Percentiles rank a stretch among this genome's conserved stretches.
Evolutionary conservation across 2,888 invertebrate genomes (phyloP).

Genomic region (Lasius platythorax): DNA sequence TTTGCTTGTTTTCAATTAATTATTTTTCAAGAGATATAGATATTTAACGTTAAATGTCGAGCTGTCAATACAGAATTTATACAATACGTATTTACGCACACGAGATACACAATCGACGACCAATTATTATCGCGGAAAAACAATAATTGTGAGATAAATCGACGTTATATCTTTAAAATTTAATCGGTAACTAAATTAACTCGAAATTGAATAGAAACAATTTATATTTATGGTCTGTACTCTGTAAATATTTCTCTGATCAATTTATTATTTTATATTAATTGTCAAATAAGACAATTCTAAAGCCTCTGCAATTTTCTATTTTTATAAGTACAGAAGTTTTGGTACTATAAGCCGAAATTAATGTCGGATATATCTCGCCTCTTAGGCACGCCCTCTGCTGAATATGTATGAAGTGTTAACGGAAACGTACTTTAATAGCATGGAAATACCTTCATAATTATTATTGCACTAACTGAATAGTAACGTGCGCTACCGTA

Average conservation of each 20-base stretch:
- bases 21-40: conserved; percentile 14
- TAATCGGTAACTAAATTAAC: conserved; percentile 22
- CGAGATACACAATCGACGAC: conserved; percentile 16
- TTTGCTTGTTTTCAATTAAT: conserved; percentile 29
- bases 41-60: conserved; percentile 23
- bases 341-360: conserved; percentile 26
- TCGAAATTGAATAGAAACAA: neutral
- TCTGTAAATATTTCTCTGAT: neutral
- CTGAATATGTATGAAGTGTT: conserved; percentile 58
- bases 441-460: conserved; percentile 48
- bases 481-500: conserved; percentile 19
- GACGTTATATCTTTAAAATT: conserved; percentile 19
- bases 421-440: conserved; percentile 53
- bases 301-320: neutral
- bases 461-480: conserved; percentile 40
- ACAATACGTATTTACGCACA: neutral
- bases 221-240: neutral
- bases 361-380: conserved; percentile 43
- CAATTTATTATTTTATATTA: neutral
- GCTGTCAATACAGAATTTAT: conserved; percentile 13
- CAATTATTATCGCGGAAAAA: conserved; percentile 31
- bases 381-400: conserved; percentile 47
- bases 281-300: neutral
- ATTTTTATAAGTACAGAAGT: conserved; percentile 33
- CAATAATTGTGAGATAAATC: conserved; percentile 34